A percentile compares a stretch with the other conserved stretches of the same genome.
Evolutionary conservation across 2,797 vertebrate genomes (phyloP).

Genomic region (Chelonia mydas): DNA sequence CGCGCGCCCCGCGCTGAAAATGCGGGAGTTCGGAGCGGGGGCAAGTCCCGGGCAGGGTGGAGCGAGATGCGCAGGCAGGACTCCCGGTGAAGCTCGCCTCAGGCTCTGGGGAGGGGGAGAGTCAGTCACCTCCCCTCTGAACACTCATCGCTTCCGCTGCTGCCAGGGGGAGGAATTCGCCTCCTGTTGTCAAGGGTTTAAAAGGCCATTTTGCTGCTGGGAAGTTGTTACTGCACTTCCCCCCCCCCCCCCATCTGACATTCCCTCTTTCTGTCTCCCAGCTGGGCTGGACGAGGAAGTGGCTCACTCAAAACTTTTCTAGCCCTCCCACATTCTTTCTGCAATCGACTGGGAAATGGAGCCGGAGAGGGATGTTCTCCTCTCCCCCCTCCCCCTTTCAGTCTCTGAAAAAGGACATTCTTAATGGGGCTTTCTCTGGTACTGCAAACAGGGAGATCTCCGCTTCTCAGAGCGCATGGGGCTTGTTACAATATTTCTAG

Average conservation of each 20-base stretch:
- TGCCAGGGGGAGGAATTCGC: background rate
- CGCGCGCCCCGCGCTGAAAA: background rate
- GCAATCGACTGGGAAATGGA: background rate
- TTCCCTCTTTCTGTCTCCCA: background rate
- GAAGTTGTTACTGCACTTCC: background rate
- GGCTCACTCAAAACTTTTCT: background rate
- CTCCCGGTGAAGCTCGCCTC: too few relatives aligned
- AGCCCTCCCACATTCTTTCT: background rate
- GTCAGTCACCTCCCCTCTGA: slow-evolving; percentile 43
- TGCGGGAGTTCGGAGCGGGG: background rate
- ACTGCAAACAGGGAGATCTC: background rate
- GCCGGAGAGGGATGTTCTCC: background rate
- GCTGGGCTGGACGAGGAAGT: background rate
- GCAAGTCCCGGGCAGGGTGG: background rate
- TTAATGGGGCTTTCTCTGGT: background rate
- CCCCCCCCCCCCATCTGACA: background rate
- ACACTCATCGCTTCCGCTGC: slow-evolving; percentile 73
- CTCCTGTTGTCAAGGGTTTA: background rate
- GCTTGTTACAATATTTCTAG: too few relatives aligned
- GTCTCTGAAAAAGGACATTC: background rate
- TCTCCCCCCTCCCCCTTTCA: background rate
- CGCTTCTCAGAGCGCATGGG: background rate
- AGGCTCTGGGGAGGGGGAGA: background rate
- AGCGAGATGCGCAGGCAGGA: background rate
- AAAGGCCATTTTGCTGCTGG: slow-evolving; percentile 13